phyloP scores from a whole-genome alignment of 1,140 invertebrate genomes.

The Drosophila orosa region DNA sequence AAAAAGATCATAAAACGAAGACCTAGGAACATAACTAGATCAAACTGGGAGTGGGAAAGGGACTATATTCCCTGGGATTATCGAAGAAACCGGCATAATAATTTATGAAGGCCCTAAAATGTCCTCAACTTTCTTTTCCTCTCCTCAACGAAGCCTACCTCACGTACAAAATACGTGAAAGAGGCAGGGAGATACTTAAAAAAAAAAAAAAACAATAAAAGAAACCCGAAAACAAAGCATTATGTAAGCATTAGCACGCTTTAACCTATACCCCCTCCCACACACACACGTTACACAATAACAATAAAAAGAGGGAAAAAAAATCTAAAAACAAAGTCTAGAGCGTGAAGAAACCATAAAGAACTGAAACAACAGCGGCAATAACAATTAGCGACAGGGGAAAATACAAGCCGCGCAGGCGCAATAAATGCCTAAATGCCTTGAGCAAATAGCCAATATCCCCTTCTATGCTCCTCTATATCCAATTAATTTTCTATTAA shows the following conservation, averaged over 20 bases:
- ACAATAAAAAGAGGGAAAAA: slow-evolving; percentile 2
- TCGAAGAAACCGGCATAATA: slow-evolving; percentile 20
- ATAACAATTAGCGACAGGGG: slow-evolving; percentile 45
- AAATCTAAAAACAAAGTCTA: slow-evolving; percentile 36
- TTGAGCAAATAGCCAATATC: slow-evolving; percentile 36
- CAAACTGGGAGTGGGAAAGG: slow-evolving; percentile 4
- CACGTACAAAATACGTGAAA: slow-evolving; percentile 39
- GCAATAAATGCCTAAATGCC: slow-evolving; percentile 67
- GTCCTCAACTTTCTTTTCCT: slow-evolving; percentile 31
- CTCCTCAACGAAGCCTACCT: slow-evolving; percentile 21
- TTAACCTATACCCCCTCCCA: slow-evolving; percentile 44
- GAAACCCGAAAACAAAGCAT: slow-evolving; percentile 48
- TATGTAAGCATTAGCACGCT: slow-evolving; percentile 76
- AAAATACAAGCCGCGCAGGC: slow-evolving; percentile 42
- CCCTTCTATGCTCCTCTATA: background rate
- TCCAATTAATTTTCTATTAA: slow-evolving; percentile 79
- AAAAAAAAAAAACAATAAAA: slow-evolving; percentile 25
- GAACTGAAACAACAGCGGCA: slow-evolving; percentile 28
- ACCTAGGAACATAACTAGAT: slow-evolving; percentile 12
- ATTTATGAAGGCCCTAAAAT: slow-evolving; percentile 42
- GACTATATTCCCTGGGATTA: slow-evolving; percentile 10
- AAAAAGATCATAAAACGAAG: slow-evolving; percentile 17
- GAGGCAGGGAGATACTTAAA: slow-evolving; percentile 4
- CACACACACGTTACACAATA: slow-evolving; percentile 7
- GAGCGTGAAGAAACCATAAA: slow-evolving; percentile 69